phyloP scores from a whole-genome alignment of 2,113 vertebrate species.

The Collichthys lucidus region DNA sequence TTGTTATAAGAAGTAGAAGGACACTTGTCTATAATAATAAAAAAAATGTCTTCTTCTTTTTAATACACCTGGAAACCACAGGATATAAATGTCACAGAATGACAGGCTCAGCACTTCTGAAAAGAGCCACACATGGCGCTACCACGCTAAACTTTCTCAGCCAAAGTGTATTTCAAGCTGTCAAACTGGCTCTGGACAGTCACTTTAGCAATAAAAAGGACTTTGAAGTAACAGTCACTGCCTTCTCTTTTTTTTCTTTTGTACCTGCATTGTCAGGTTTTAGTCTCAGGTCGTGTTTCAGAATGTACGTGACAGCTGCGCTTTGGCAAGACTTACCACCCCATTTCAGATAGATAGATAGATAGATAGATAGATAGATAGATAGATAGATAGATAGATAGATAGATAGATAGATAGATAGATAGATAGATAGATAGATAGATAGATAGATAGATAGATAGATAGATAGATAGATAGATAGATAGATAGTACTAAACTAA shows the following conservation, averaged over 20 bases:
- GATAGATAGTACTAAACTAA: neutral
- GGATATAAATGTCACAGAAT: slow-evolving; percentile 5
- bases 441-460: slow-evolving; percentile 45
- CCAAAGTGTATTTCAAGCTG: slow-evolving; percentile 37
- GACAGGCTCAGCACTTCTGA: neutral
- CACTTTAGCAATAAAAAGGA: slow-evolving; percentile 21
- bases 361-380: slow-evolving; percentile 45
- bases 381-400: slow-evolving; percentile 45
- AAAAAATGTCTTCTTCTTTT: neutral
- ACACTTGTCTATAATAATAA: neutral
- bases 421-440: slow-evolving; percentile 45
- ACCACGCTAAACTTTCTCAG: slow-evolving; percentile 18
- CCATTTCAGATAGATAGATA: slow-evolving; percentile 48
- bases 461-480: slow-evolving; percentile 45
- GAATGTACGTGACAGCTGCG: slow-evolving; percentile 59
- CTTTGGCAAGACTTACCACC: slow-evolving; percentile 45
- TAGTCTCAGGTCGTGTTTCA: slow-evolving; percentile 41
- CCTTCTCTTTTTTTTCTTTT: neutral
- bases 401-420: slow-evolving; percentile 45
- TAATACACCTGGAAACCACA: neutral
- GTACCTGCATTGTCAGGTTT: slow-evolving; percentile 17
- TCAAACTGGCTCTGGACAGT: slow-evolving; percentile 33
- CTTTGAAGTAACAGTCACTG: slow-evolving; percentile 39
- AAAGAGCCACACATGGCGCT: slow-evolving; percentile 1
- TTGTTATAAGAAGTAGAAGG: neutral